Percentiles rank a stretch among this genome's conserved stretches.
Evolutionary conservation across 2,113 vertebrate genomes (phyloP).

Genomic region (Gavialis gangeticus): DNA sequence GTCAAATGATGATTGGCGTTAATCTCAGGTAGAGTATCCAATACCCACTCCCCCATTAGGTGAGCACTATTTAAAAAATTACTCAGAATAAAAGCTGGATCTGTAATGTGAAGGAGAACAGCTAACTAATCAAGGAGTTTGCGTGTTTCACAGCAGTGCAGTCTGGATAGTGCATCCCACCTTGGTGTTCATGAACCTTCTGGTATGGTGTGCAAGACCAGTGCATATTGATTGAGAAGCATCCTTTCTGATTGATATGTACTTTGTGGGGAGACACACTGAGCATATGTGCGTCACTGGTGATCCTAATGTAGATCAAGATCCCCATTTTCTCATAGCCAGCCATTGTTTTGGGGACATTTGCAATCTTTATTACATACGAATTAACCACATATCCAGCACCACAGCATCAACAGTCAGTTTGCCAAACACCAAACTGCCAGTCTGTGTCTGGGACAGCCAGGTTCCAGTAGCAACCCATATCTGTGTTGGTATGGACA

Average conservation of each 20-base stretch:
- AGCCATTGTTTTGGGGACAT: not conserved
- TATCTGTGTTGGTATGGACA: no score
- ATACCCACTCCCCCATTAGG: not conserved
- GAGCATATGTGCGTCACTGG: accelerated
- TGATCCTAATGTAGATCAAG: not conserved
- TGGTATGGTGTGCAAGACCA: no score
- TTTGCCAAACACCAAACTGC: accelerated
- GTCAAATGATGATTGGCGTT: not conserved
- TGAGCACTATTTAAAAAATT: not conserved
- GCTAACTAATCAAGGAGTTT: not conserved
- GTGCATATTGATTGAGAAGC: not conserved
- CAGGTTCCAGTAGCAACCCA: not conserved
- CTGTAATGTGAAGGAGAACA: not conserved
- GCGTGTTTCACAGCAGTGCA: not conserved
- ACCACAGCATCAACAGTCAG: not conserved
- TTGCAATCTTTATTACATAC: not conserved
- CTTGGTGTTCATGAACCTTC: no score
- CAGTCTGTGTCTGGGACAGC: not conserved
- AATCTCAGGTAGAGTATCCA: not conserved
- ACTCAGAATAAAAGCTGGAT: not conserved
- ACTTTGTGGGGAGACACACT: not conserved
- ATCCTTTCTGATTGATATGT: not conserved
- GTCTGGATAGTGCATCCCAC: not conserved
- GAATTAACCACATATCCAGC: not conserved
- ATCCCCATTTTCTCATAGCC: not conserved